These are phyloP conservation scores for Girardia tigrina DNA, from an alignment of 2,888 invertebrate genomes.

Conservation along the genomic window DNA sequence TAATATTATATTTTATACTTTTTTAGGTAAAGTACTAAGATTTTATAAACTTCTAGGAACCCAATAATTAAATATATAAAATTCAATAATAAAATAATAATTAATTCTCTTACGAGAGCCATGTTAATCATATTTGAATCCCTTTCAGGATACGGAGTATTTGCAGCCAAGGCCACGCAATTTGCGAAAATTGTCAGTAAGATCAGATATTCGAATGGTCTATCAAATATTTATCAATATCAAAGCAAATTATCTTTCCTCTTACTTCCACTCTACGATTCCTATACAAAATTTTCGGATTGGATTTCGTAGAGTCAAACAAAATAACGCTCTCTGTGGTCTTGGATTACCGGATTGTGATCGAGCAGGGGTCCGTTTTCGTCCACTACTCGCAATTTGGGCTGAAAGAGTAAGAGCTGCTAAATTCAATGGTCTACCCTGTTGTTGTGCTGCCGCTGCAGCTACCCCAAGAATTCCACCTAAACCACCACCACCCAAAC, in stretches of 20 bases:
- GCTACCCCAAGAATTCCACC: slow-evolving; percentile 33
- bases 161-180: slow-evolving; percentile 93
- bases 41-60: no score
- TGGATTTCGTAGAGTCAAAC: slow-evolving; percentile 82
- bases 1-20: no score
- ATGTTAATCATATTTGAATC: slow-evolving; percentile 91
- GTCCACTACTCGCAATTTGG: slow-evolving; percentile 18
- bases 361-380: slow-evolving; percentile 33
- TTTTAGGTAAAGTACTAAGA: no score
- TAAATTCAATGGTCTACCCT: slow-evolving; percentile 33
- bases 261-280: slow-evolving; percentile 81
- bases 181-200: slow-evolving; percentile 95
- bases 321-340: slow-evolving; percentile 79
- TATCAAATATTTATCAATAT: slow-evolving; percentile 8
- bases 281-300: slow-evolving; percentile 83
- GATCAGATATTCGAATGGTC: slow-evolving; percentile 95
- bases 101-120: slow-evolving; percentile 65
- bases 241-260: not conserved
- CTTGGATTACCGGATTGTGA: slow-evolving; percentile 49
- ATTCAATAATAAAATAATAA: not conserved
- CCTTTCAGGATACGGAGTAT: slow-evolving; percentile 86
- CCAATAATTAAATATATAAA: not conserved
- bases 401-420: slow-evolving; percentile 34
- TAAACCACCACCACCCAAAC: slow-evolving; percentile 26
- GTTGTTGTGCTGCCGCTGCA: slow-evolving; percentile 34